Percentiles rank a stretch among this genome's conserved stretches.
Conservation (phyloP, 2,888 invertebrate genomes). For the Cordilura impudica region DNA sequence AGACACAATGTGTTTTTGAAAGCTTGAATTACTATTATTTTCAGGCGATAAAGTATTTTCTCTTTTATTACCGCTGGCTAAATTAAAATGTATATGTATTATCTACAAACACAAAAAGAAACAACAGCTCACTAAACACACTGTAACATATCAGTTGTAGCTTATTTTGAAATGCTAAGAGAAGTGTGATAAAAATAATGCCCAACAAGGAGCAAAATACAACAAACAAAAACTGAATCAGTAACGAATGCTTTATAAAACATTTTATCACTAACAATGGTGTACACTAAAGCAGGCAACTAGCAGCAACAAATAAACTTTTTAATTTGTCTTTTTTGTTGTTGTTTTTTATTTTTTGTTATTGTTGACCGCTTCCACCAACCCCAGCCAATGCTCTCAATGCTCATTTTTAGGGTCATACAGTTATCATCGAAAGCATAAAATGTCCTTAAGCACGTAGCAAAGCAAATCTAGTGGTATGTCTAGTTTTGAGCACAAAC, state of each 20-base stretch:
- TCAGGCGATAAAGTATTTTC: not conserved
- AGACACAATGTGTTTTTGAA: not conserved
- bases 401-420: conserved; percentile 46
- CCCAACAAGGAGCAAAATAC: not conserved
- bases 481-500: conserved; percentile 45
- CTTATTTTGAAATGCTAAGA: not conserved
- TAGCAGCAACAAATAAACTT: not conserved
- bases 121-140: not conserved
- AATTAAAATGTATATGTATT: not conserved
- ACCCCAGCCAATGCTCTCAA: not conserved
- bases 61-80: not conserved
- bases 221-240: not conserved
- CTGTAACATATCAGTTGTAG: not conserved
- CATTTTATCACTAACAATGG: conserved; percentile 3
- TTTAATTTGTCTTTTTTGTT: conserved; percentile 47
- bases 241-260: not conserved
- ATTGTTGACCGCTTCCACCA: conserved; percentile 6
- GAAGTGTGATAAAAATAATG: not conserved
- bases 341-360: not conserved
- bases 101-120: not conserved
- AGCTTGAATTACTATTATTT: not conserved
- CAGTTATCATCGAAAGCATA: conserved; percentile 40
- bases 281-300: not conserved
- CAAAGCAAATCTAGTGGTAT: conserved; percentile 57
- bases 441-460: conserved; percentile 62